Base-by-base conservation (phyloP, 2,888 invertebrate genomes). In the Agrotis segetum region DNA sequence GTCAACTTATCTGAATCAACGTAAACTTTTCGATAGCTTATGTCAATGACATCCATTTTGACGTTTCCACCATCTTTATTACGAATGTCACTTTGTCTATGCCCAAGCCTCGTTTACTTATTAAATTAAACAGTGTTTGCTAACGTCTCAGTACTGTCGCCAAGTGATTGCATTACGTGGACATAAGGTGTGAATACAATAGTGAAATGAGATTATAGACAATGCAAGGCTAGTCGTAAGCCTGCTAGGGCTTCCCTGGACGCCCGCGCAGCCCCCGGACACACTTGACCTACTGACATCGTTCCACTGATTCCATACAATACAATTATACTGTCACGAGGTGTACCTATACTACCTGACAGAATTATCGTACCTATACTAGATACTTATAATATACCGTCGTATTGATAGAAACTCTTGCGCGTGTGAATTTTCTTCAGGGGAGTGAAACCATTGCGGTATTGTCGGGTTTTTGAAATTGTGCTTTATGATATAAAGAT, bases 241-340 rank as follows among this genome's bases (percentile, higher is more conserved):
- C 94, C 93, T 94, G 81, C 74, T 92, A 93, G 76, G 94, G 94
- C 93, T 94, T 94, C 94, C 87, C 80, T 77, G 83, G 78, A 77
- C 71, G 67, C 69, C 46, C 63, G 56, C 77, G 74, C 71, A 75
- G 76, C 74, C 74, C 81, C 83, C 69, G 72, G 70, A 61, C 82
- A 89, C 88, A 88, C 92, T 92, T 94, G 93, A 91, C 94, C 91
- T 80, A 93, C 89, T 93, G 83, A 82, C 88, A 87, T 80, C 74
- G 77, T 88, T 88, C 74, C 58, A 72, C 55, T 82, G 74, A 82
- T 79, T 79, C 73, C 65, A 73, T 56, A 71, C 79, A 84, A 75
- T 84, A 79, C 75, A 68, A 80, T 81, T 72, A 83, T 63, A 64
- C 47, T 68, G 60, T 44, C 71, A 53, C 55, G 50, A 66, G 68